A percentile compares a stretch with the other conserved stretches of the same genome.
Conservation (phyloP, 2,797 vertebrate genomes). For the Salarias fasciatus region DNA sequence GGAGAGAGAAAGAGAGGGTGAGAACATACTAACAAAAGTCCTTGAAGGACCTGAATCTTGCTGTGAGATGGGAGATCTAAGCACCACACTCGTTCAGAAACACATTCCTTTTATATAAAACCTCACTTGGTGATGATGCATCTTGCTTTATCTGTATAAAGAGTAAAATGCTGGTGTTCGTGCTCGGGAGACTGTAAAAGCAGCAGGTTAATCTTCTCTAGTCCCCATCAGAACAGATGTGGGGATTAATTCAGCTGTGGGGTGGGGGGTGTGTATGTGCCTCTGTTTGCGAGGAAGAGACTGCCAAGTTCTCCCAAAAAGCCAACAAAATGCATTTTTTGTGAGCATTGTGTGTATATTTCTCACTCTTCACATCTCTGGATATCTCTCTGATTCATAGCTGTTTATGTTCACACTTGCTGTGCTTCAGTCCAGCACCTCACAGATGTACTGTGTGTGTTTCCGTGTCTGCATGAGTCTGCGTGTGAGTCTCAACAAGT, state of each 20-base stretch:
- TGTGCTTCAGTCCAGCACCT: background rate
- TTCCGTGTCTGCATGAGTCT: too few species aligned
- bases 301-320: background rate
- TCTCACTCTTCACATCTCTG: too few species aligned
- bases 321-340: slow-evolving; percentile 11
- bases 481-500: slow-evolving; percentile 26
- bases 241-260: slow-evolving; percentile 65
- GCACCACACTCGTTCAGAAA: too few species aligned
- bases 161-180: too few species aligned
- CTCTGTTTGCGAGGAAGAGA: slow-evolving; percentile 16
- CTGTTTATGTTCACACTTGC: background rate
- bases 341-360: background rate
- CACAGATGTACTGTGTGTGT: background rate
- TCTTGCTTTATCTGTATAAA: too few species aligned
- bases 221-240: slow-evolving; percentile 69
- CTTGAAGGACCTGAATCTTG: too few species aligned
- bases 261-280: slow-evolving; percentile 26
- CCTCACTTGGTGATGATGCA: too few species aligned
- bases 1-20: too few species aligned
- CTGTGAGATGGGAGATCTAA: too few species aligned
- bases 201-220: slow-evolving; percentile 66
- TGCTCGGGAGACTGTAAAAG: slow-evolving; percentile 44
- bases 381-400: background rate
- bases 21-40: too few species aligned
- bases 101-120: too few species aligned